Base-by-base conservation (phyloP, 2,888 invertebrate species). In the Bombylius major region DNA sequence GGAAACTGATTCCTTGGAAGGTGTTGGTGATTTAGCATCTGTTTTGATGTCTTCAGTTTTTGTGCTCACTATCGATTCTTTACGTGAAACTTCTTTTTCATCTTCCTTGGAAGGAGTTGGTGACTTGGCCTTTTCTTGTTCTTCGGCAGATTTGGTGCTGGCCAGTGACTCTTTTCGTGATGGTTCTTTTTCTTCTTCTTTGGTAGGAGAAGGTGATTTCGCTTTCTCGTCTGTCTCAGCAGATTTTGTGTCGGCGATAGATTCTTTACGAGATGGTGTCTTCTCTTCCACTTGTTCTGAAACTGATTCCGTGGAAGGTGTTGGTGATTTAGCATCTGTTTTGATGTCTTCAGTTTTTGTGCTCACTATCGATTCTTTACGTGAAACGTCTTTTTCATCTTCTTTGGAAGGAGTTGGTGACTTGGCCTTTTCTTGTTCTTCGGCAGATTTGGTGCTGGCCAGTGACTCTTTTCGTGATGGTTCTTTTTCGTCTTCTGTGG, bases 301-400 rank as follows among this genome's bases (percentile, higher is more conserved):
- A 23, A 23, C 23, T 23, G 23, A 23, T 23, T 42, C 39, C 3
- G 4, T 42, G 9, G 39, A 42, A 1, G 39, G 39, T 5, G 7
- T 42, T 42, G 4, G 39, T 42, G 39, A 42, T 42, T 1, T 11
- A 11, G 39, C 8, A 1, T 42, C 11, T 42, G 7, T 63, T 50
- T 61, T 65, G 55, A 65, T 65, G 36, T 62, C 61, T 7, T 61
- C 55, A 7, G 55, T 1, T 36, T 36, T 36, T 36, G 34, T 59
- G 34, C 65, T 66, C 4, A 65, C 60, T 8, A 63, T 62, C 5
- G 65, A 65, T 49, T 64, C 66, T 59, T 65, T 54, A 58, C 64
- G 60, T 12, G 60, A 53, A 47, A 62, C 62, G 8, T 57, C 46
- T 6, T 62, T 48, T 42, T 51, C 56, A 9, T 60, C 61, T 23